Conservation (phyloP, 2,888 invertebrate species). For the Amiota minor region DNA sequence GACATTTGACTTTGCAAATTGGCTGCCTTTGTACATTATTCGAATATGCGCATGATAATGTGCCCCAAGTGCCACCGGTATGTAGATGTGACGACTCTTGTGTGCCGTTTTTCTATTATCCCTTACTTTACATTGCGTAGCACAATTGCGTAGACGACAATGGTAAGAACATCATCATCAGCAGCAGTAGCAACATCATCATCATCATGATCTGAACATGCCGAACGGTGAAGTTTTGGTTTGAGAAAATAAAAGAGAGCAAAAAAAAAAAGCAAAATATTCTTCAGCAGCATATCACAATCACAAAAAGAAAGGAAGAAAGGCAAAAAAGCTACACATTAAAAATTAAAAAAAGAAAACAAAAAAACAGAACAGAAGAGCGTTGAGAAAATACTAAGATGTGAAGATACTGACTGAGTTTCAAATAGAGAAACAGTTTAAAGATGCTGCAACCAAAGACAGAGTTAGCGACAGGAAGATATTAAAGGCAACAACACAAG, state of each 20-base stretch:
- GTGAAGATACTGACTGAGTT: background rate
- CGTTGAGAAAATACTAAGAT: background rate
- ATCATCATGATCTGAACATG: too few species aligned
- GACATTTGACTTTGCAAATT: slow-evolving; percentile 65
- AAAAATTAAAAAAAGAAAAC: slow-evolving; percentile 60
- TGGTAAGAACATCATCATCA: background rate
- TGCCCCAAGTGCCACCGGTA: slow-evolving; percentile 35
- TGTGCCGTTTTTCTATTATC: slow-evolving; percentile 53
- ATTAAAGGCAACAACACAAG: slow-evolving; percentile 27
- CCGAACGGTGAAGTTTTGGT: background rate
- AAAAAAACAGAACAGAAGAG: slow-evolving; percentile 12
- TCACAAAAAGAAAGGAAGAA: slow-evolving; percentile 15
- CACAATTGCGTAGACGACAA: slow-evolving; percentile 25
- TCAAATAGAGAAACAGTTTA: slow-evolving; percentile 12
- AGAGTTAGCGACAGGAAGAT: slow-evolving; percentile 31
- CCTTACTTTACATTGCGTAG: slow-evolving; percentile 26
- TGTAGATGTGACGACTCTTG: slow-evolving; percentile 25
- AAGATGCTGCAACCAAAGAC: slow-evolving; percentile 24
- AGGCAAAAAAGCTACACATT: slow-evolving; percentile 54
- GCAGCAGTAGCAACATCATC: background rate
- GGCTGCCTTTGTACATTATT: slow-evolving; percentile 46
- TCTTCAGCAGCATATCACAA: slow-evolving; percentile 5
- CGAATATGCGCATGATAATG: slow-evolving; percentile 25
- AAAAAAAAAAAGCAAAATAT: background rate
- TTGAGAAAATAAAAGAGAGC: background rate